Base-by-base conservation (phyloP, 2,888 invertebrate species). In the Scaptomyza reducta region DNA sequence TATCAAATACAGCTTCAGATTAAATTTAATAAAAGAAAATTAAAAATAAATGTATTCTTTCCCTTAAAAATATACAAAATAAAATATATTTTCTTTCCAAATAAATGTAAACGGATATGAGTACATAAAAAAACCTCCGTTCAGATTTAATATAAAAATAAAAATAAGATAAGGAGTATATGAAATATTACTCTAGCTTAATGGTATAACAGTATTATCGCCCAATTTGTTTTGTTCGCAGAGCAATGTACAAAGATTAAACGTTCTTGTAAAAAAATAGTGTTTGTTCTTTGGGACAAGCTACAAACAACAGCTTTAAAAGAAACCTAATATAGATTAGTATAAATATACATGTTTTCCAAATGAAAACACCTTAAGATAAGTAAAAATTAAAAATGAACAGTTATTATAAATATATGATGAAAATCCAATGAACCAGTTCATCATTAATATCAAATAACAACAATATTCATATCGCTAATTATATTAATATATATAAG, bases 391-490 rank as follows among this genome's bases (percentile, higher is more conserved):
- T 50, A 31, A 14, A 50, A 27, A 45, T 51, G n/a, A n/a, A n/a
- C n/a, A 49, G 27, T 38, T 27, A 14, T 4, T 65, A 65, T 59
- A 56, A 29, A 55, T 18, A 35, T 14, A 65, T 25, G 41, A 14
- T 35, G 0, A 2, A 29, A 44, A 53, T 9, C 46, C 22, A 54
- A 38, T 42, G 16, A 27, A 58, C 11, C 31, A 7, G 44, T 45
- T 66, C 45, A 60, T 54, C 31, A 47, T 44, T 44, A 14, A 53
- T 58, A 59, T 49, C 18, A 25, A 45, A 35, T 13, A 38, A 42
- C 41, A 56, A 70, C 50, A 77, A 47, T 69, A 67, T 49, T 72
- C 79, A 79, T 81, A 81, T 79, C 73, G 56, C 45, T 51, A 54
- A 69, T 40, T 56, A 35, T 71, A 49, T 70, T 65, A 59, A 61